Evolutionary conservation across 2,797 vertebrate species (phyloP).

Genomic region (Gymnoscopelus braueri): DNA sequence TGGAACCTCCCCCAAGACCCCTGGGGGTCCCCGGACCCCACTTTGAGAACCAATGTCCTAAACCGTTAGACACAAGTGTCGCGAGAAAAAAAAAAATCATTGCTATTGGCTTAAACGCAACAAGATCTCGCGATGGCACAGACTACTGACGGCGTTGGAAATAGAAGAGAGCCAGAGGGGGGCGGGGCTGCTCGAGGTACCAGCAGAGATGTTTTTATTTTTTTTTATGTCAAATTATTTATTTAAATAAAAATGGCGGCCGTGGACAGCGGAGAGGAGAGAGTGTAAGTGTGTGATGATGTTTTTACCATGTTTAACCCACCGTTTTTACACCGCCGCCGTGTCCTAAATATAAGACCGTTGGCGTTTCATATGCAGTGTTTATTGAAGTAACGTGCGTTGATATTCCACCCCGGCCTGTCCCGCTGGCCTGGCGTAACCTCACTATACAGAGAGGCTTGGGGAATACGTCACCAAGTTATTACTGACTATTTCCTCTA

Average conservation of each 20-base stretch:
- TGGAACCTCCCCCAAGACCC: too few relatives aligned
- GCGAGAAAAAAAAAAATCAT: too few relatives aligned
- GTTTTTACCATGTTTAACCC: constrained; percentile 67
- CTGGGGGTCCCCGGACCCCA: too few relatives aligned
- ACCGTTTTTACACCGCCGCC: constrained; percentile 39
- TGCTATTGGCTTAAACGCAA: too few relatives aligned
- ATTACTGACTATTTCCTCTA: constrained; percentile 63
- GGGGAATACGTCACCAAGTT: constrained; percentile 84
- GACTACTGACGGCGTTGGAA: constrained; percentile 65
- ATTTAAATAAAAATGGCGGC: constrained; percentile 93
- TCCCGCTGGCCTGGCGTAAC: constrained; percentile 53
- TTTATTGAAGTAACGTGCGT: constrained; percentile 75
- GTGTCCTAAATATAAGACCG: constrained; percentile 40
- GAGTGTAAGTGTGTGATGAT: constrained; percentile 82
- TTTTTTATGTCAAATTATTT: constrained; percentile 87
- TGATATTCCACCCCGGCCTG: constrained; percentile 71
- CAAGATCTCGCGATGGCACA: neutral
- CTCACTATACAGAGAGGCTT: constrained; percentile 66
- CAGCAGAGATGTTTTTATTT: constrained; percentile 85
- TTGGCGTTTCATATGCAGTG: constrained; percentile 60
- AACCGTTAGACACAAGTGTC: too few relatives aligned
- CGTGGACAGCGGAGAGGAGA: constrained; percentile 89
- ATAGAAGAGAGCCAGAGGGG: constrained; percentile 67
- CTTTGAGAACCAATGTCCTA: too few relatives aligned
- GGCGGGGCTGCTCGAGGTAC: constrained; percentile 74